Percentiles rank a stretch among this genome's conserved stretches.
Evolutionary conservation across 2,797 vertebrate genomes (phyloP).

Genomic region (Scleropages formosus): DNA sequence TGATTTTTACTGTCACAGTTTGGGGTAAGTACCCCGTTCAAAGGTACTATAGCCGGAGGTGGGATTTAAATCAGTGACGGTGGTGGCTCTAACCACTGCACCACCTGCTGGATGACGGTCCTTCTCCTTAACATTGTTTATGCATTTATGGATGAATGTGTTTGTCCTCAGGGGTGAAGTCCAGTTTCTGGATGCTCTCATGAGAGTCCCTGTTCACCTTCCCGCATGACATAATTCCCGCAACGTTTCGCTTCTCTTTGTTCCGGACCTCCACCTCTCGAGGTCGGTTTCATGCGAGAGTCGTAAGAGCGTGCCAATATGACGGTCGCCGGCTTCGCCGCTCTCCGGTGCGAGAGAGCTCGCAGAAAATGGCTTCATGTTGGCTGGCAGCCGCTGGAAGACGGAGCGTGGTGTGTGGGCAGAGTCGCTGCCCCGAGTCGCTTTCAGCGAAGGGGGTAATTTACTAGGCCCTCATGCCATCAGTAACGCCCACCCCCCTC

Average conservation of each 20-base stretch:
- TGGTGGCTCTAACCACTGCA: too few species aligned
- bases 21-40: too few species aligned
- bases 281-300: background rate
- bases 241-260: too few species aligned
- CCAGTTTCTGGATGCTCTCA: background rate
- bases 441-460: conserved; percentile 9
- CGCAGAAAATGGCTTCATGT: conserved; percentile 8
- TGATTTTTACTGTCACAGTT: too few species aligned
- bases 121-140: too few species aligned
- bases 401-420: conserved; percentile 25
- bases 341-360: background rate
- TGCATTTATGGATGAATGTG: conserved; percentile 14
- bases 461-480: conserved; percentile 16
- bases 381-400: background rate
- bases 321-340: background rate
- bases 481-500: background rate
- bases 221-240: too few species aligned
- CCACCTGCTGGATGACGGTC: too few species aligned
- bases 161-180: conserved; percentile 1
- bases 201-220: background rate
- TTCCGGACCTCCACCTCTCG: too few species aligned
- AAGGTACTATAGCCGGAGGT: too few species aligned
- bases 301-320: background rate
- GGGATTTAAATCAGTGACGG: too few species aligned
- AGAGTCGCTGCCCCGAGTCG: background rate